phyloP scores from a whole-genome alignment of 2,888 invertebrate genomes.

The Andricus quercusramuli region DNA sequence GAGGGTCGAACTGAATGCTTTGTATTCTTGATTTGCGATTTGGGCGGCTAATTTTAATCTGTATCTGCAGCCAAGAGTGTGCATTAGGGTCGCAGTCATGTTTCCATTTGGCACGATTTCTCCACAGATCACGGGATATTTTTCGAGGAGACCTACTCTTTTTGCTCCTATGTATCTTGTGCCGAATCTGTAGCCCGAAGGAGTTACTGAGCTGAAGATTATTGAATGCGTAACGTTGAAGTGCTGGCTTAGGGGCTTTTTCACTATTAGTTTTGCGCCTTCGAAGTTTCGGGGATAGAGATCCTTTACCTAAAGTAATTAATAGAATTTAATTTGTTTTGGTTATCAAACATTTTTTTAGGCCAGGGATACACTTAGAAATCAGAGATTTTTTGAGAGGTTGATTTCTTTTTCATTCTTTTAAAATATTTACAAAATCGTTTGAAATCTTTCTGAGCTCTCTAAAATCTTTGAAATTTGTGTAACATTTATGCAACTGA shows the following conservation, averaged over 20 bases:
- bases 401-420: no score
- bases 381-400: no score
- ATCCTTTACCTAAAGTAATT: constrained; percentile 56
- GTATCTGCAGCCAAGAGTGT: constrained; percentile 71
- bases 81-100: constrained; percentile 67
- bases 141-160: constrained; percentile 66
- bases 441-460: no score
- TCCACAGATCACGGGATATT: constrained; percentile 69
- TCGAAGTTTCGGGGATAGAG: constrained; percentile 73
- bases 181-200: constrained; percentile 73
- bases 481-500: no score
- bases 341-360: not conserved
- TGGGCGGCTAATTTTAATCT: constrained; percentile 69
- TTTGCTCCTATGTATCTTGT: constrained; percentile 70
- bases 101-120: constrained; percentile 72
- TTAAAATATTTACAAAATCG: no score
- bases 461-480: no score
- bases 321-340: not conserved
- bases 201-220: constrained; percentile 66
- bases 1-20: constrained; percentile 62
- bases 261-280: constrained; percentile 67
- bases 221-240: constrained; percentile 70
- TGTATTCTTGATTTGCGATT: constrained; percentile 58
- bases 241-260: constrained; percentile 68
- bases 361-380: no score